A percentile compares a stretch with the other conserved stretches of the same genome.
phyloP scores from a whole-genome alignment of 2,888 invertebrate species.

The Leptinotarsa rubiginosa region DNA sequence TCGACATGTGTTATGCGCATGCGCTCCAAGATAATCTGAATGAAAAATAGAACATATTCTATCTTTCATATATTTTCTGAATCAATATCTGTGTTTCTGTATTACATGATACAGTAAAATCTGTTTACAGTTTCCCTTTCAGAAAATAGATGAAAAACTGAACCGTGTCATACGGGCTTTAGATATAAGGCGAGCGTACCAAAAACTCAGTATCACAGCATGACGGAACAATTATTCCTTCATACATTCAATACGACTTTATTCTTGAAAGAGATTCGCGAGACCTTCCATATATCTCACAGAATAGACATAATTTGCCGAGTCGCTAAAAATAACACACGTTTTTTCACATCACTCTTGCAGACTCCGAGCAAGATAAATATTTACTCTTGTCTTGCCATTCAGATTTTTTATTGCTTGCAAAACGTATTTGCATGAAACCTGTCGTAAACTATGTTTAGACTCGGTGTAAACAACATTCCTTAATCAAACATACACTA shows the following conservation, averaged over 20 bases:
- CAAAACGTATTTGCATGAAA: slow-evolving; percentile 39
- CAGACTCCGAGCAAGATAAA: slow-evolving; percentile 30
- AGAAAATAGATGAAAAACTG: too few species aligned
- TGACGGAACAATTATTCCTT: too few species aligned
- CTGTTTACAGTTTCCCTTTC: too few species aligned
- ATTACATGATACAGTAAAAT: too few species aligned
- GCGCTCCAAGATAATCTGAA: too few species aligned
- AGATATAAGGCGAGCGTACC: too few species aligned
- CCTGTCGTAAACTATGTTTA: slow-evolving; percentile 41
- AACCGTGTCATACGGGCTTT: too few species aligned
- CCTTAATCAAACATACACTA: slow-evolving; percentile 25
- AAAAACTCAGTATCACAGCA: too few species aligned
- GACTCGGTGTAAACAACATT: slow-evolving; percentile 34
- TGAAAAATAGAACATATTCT: too few species aligned
- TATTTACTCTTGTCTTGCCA: slow-evolving; percentile 39
- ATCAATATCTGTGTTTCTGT: too few species aligned
- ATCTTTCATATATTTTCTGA: too few species aligned
- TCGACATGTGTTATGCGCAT: too few species aligned
- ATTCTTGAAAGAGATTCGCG: neutral
- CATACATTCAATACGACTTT: neutral
- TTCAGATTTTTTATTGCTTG: slow-evolving; percentile 34
- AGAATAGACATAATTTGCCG: slow-evolving; percentile 5
- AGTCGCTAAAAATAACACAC: slow-evolving; percentile 11
- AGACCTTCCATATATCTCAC: neutral
- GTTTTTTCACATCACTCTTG: slow-evolving; percentile 13